Evolutionary conservation across 2,888 invertebrate genomes (phyloP).

Genomic region (Hydrotaea diabolus): DNA sequence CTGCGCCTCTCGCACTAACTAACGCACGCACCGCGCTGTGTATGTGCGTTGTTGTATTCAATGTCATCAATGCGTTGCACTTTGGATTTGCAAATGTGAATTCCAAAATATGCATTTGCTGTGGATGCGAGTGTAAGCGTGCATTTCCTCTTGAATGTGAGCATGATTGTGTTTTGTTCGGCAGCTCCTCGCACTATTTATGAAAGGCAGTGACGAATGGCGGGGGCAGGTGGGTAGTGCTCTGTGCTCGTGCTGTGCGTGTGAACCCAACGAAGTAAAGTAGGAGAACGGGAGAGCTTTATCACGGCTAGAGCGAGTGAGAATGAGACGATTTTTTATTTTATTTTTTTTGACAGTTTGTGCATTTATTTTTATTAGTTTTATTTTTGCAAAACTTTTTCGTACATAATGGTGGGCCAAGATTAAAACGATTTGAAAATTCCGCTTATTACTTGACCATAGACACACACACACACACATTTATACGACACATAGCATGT

Average conservation of each 20-base stretch:
- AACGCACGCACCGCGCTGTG: constrained; percentile 35
- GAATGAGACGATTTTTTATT: constrained; percentile 68
- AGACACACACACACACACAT: background rate
- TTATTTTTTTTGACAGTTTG: constrained; percentile 66
- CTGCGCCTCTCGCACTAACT: constrained; percentile 13
- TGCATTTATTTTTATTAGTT: constrained; percentile 54
- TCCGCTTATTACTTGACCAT: constrained; percentile 54
- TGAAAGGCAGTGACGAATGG: constrained; percentile 28
- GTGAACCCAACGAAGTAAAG: constrained; percentile 71
- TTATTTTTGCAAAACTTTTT: constrained; percentile 67
- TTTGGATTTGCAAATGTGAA: constrained; percentile 64
- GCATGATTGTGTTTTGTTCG: constrained; percentile 1
- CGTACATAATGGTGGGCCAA: constrained; percentile 73
- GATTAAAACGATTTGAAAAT: constrained; percentile 73
- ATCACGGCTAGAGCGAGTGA: constrained; percentile 66
- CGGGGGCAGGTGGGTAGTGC: constrained; percentile 28
- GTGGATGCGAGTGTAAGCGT: background rate
- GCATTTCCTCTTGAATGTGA: background rate
- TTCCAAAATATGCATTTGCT: constrained; percentile 59
- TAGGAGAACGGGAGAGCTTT: constrained; percentile 71
- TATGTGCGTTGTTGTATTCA: constrained; percentile 66
- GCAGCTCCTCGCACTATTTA: constrained; percentile 15
- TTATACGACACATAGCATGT: background rate
- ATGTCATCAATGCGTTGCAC: constrained; percentile 69
- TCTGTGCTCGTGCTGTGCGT: constrained; percentile 25